Evolutionary conservation across 2,797 vertebrate species (phyloP), one percentile per base, ranked within the genome.

Genomic region (Scleropages formosus): DNA sequence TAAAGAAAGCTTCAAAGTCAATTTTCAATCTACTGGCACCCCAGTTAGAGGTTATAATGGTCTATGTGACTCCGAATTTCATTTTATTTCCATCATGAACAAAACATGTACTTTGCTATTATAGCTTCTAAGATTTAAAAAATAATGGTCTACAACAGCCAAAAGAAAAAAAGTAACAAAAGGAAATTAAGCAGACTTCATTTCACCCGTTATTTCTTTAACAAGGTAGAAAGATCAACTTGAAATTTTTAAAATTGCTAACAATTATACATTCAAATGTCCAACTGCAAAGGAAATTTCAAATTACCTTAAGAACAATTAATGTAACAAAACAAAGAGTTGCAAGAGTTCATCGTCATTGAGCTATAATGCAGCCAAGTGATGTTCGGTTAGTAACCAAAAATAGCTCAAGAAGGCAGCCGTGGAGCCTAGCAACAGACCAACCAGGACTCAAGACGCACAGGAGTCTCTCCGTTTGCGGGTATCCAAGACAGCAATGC

Each of bases 161-260:
- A 53, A 26, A 22, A 15, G 4, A 69, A 51, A 8, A 4, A 51
- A 68, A 2, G 8, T 44, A 49, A 68, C 49, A 4, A 51, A 47
- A 47, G 31, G 12, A 8, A 27, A 66, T 18, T 4, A 39, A 66
- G 24, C 60, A 18, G 20, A 27, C 62, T 81, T 65, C 78, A 53
- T 85, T 85, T 84, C 77, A 72, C 39, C 0, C 18, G 84, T 77
- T 82, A 68, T 80, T 78, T 76, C 80, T 44, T 80, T 81, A 85
- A 77, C 78, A 83, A 80, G 56, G 44, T 20, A 66, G 27, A 72
- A n/a, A 53, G 67, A 15, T 20, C 7, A 13, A 12, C 26, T 3
- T 46, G 12, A 46, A 31, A 47, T n/a, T n/a, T 67, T n/a, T 67
- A 11, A 20, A 8, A 3, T 22, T 69, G 22, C 31, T 22, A 69